Evolutionary conservation across 2,797 vertebrate genomes (phyloP).

Genomic region (Sebastolobus altivelis): DNA sequence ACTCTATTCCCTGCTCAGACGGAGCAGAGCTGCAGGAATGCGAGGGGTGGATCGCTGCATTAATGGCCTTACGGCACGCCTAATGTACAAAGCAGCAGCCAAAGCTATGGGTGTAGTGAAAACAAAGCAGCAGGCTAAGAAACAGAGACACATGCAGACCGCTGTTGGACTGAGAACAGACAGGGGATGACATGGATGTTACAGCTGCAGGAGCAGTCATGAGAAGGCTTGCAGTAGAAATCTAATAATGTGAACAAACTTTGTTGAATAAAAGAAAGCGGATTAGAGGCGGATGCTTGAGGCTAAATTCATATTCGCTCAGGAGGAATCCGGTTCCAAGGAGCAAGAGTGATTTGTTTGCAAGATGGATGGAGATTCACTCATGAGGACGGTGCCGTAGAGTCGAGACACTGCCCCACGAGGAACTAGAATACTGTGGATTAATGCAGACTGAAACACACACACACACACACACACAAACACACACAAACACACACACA

Average conservation of each 20-base stretch:
- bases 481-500: background rate
- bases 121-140: constrained; percentile 41
- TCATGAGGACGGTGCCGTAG: constrained; percentile 9
- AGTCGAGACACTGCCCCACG: background rate
- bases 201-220: constrained; percentile 37
- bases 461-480: constrained; percentile 1
- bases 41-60: constrained; percentile 54
- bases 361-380: constrained; percentile 28
- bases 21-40: constrained; percentile 61
- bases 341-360: constrained; percentile 56
- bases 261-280: constrained; percentile 64
- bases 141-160: constrained; percentile 18
- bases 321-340: constrained; percentile 48
- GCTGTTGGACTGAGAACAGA: constrained; percentile 55
- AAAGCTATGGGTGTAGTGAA: constrained; percentile 53
- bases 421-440: constrained; percentile 38
- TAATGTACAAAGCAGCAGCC: constrained; percentile 71
- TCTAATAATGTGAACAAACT: constrained; percentile 71
- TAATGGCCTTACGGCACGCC: constrained; percentile 50
- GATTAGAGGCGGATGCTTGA: constrained; percentile 53
- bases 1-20: constrained; percentile 31
- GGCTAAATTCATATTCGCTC: constrained; percentile 59
- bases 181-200: constrained; percentile 59
- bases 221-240: constrained; percentile 47
- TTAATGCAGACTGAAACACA: constrained; percentile 15